Evolutionary conservation across 2,888 invertebrate species (phyloP).

Genomic region (Zelleria hepariella): DNA sequence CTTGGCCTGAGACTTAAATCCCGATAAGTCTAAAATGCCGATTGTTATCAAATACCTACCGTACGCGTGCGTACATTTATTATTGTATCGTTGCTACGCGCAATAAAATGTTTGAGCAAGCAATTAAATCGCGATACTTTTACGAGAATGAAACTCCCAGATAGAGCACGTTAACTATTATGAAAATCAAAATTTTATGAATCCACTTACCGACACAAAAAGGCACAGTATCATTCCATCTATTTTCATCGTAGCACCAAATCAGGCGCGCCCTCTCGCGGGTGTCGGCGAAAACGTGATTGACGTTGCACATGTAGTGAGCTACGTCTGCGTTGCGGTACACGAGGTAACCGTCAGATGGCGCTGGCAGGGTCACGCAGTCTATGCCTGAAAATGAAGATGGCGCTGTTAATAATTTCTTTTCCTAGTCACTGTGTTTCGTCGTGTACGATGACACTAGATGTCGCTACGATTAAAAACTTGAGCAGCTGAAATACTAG

Average conservation of each 20-base stretch:
- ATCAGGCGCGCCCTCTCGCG: conserved; percentile 72
- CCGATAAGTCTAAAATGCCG: background rate
- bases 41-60: background rate
- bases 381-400: conserved; percentile 71
- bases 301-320: conserved; percentile 78
- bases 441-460: conserved; percentile 24
- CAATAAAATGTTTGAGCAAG: background rate
- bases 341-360: conserved; percentile 78
- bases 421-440: no score
- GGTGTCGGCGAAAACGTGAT: conserved; percentile 79
- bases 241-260: conserved; percentile 75
- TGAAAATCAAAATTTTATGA: background rate
- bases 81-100: background rate
- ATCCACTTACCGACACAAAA: conserved; percentile 75
- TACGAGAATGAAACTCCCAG: no score
- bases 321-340: conserved; percentile 76
- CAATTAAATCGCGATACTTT: no score
- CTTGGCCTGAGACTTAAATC: background rate
- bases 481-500: no score
- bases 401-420: conserved; percentile 17
- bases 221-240: conserved; percentile 76
- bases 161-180: background rate
- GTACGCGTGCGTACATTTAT: background rate
- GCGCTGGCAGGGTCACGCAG: conserved; percentile 75
- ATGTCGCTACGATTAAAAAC: no score